These are phyloP conservation scores for Rhipidura dahli DNA, from an alignment of 2,113 vertebrate species.

Conservation along the genomic window DNA sequence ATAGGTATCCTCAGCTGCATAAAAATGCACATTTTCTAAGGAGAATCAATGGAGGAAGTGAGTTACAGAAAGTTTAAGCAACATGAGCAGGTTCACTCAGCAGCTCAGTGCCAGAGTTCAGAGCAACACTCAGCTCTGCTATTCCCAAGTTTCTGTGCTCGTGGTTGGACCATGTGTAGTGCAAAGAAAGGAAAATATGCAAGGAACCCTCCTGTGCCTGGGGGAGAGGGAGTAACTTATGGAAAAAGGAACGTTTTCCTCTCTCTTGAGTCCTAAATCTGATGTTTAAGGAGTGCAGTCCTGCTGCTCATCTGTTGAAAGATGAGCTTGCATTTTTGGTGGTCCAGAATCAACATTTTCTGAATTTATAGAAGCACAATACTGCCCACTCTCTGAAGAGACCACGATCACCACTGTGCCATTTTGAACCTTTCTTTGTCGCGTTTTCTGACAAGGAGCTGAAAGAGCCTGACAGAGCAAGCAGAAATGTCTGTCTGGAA, in stretches of 20 bases:
- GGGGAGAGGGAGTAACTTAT: neutral
- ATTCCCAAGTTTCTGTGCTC: neutral
- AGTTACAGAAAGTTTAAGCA: neutral
- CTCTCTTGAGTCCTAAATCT: neutral
- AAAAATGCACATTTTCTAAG: neutral
- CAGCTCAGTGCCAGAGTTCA: neutral
- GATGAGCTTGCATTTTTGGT: neutral
- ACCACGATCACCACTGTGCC: neutral
- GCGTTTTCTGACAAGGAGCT: neutral
- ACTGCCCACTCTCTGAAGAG: neutral
- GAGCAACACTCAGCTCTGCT: neutral
- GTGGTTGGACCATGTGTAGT: rapidly evolving
- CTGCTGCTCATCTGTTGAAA: neutral
- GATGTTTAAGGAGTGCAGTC: neutral
- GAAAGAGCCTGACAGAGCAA: neutral
- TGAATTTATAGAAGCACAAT: neutral
- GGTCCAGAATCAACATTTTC: neutral
- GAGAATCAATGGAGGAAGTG: neutral
- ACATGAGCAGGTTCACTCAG: neutral
- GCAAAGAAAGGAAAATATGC: neutral
- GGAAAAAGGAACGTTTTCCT: neutral
- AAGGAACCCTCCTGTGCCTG: neutral
- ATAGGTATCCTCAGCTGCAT: neutral
- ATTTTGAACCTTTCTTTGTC: neutral
- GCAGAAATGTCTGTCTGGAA: neutral